A percentile compares a stretch with the other conserved stretches of the same genome.
Evolutionary conservation across 2,113 vertebrate species (phyloP).

Genomic region (Perca flavescens): DNA sequence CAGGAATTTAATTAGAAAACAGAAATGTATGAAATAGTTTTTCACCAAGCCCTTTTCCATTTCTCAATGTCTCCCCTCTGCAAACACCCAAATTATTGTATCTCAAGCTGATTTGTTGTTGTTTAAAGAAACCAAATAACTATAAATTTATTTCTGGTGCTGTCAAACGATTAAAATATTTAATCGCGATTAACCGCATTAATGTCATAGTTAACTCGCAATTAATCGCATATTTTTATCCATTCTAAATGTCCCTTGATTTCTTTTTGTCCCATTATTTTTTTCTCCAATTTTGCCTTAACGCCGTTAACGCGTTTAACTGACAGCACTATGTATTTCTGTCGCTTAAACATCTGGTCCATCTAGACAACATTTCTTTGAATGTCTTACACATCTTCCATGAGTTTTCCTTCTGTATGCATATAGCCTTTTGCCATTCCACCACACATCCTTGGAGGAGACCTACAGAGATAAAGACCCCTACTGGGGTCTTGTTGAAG

Average conservation of each 20-base stretch:
- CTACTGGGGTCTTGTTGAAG: slow-evolving; percentile 64
- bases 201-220: too few species aligned
- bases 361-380: slow-evolving; percentile 26
- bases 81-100: not conserved
- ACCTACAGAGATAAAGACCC: slow-evolving; percentile 58
- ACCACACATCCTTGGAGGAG: slow-evolving; percentile 44
- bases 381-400: slow-evolving; percentile 36
- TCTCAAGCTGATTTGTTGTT: slow-evolving; percentile 2
- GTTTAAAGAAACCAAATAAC: slow-evolving; percentile 28
- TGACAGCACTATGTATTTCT: slow-evolving; percentile 4
- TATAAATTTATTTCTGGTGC: slow-evolving; percentile 12
- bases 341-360: slow-evolving; percentile 35
- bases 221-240: too few species aligned
- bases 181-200: too few species aligned
- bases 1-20: not conserved
- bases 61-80: not conserved
- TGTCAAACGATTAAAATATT: too few species aligned
- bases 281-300: too few species aligned
- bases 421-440: slow-evolving; percentile 31
- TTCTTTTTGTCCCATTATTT: too few species aligned
- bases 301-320: too few species aligned
- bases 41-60: not conserved
- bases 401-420: slow-evolving; percentile 26
- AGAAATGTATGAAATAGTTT: not conserved
- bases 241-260: too few species aligned